Evolutionary conservation across 2,888 invertebrate genomes (phyloP).

Genomic region (Drosophila longiperda): DNA sequence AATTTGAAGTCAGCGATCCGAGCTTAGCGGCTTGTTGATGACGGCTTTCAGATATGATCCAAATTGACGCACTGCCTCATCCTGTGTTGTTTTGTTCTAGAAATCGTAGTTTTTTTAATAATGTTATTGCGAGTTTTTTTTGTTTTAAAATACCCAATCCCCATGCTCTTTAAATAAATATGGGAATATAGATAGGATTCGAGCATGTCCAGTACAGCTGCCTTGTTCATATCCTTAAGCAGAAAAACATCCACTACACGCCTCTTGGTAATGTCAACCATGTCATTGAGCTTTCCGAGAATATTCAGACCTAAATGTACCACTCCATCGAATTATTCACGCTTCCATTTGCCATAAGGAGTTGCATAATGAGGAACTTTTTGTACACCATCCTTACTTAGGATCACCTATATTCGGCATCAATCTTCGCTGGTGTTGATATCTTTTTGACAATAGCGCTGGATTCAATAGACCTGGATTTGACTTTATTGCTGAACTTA

Average conservation of each 20-base stretch:
- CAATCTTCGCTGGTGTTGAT: neutral
- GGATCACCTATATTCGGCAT: neutral
- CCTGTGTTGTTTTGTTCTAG: constrained; percentile 38
- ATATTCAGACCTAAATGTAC: constrained; percentile 6
- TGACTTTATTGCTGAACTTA: neutral
- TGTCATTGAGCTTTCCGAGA: constrained; percentile 33
- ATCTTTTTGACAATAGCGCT: neutral
- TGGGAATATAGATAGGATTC: constrained; percentile 45
- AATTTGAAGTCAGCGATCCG: neutral
- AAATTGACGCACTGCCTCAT: constrained; percentile 69
- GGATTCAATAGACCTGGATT: neutral
- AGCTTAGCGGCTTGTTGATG: constrained; percentile 48
- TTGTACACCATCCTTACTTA: neutral
- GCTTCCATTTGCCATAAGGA: neutral
- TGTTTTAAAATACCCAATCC: constrained; percentile 48
- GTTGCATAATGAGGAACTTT: neutral
- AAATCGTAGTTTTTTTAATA: too few relatives aligned
- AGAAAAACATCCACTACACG: constrained; percentile 52
- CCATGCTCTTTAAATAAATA: constrained; percentile 54
- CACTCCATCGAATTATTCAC: constrained; percentile 26
- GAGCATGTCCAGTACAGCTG: constrained; percentile 47
- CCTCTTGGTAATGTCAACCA: constrained; percentile 46
- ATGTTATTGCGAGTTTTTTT: too few relatives aligned
- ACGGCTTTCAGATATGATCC: constrained; percentile 62
- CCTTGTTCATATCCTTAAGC: constrained; percentile 54